phyloP scores from a whole-genome alignment of 2,113 vertebrate species.

The Corynorhinus townsendii region DNA sequence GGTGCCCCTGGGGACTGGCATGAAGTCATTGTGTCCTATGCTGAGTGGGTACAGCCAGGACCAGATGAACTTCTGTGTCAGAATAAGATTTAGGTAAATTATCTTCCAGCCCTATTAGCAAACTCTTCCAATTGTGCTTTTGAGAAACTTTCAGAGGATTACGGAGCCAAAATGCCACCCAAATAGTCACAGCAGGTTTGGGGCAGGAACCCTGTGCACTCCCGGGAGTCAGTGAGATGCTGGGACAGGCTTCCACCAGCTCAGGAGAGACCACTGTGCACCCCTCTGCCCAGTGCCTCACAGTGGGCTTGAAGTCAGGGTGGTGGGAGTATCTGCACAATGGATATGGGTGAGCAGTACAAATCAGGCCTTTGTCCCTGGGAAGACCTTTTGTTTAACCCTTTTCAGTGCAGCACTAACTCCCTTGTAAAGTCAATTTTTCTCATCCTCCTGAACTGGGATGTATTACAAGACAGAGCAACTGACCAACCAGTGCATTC shows the following conservation, averaged over 20 bases:
- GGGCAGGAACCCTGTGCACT: neutral
- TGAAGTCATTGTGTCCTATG: neutral
- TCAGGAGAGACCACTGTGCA: neutral
- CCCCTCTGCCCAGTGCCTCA: neutral
- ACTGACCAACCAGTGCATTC: neutral
- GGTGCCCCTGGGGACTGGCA: too few relatives aligned
- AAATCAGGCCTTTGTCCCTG: neutral
- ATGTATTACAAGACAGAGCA: neutral
- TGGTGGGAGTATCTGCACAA: neutral
- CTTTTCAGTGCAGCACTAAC: neutral
- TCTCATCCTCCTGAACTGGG: too few relatives aligned
- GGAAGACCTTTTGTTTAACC: neutral
- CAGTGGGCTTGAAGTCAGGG: neutral
- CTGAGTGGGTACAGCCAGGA: neutral
- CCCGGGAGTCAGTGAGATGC: neutral
- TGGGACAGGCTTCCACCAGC: rapidly evolving
- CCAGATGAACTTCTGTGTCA: neutral
- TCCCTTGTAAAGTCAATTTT: neutral
- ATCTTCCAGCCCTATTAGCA: neutral
- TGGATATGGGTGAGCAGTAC: rapidly evolving
- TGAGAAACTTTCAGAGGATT: neutral
- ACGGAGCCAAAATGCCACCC: neutral
- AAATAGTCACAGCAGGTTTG: neutral
- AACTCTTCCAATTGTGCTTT: neutral
- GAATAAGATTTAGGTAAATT: neutral